Conservation (phyloP, 2,888 invertebrate genomes). For the Chrysodeixis includens region DNA sequence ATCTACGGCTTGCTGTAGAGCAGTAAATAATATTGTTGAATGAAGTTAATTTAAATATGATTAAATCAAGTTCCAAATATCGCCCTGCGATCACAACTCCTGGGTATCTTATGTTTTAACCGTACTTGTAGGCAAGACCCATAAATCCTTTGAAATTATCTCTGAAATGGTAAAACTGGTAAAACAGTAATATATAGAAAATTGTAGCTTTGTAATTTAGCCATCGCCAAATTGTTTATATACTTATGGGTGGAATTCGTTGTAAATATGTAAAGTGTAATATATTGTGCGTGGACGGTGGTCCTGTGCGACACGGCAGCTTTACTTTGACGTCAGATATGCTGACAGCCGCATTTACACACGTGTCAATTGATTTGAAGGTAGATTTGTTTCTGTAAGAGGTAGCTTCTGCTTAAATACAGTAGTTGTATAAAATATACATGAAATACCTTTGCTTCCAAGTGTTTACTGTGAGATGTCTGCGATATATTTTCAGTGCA, state of each 20-base stretch:
- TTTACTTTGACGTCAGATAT: slow-evolving; percentile 11
- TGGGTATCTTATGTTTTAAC: neutral
- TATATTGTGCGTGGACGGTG: slow-evolving; percentile 33
- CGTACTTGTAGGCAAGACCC: neutral
- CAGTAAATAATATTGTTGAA: slow-evolving; percentile 28
- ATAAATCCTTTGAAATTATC: slow-evolving; percentile 10
- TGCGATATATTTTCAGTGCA: neutral
- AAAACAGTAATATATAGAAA: slow-evolving; percentile 21
- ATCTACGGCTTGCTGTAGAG: slow-evolving; percentile 26
- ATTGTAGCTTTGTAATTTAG: slow-evolving; percentile 27
- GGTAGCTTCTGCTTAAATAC: neutral
- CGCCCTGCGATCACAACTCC: slow-evolving; percentile 5
- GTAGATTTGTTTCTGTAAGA: slow-evolving; percentile 2
- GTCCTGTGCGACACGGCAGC: slow-evolving; percentile 14
- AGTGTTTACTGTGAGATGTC: neutral
- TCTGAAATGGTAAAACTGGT: slow-evolving; percentile 24
- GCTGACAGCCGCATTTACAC: slow-evolving; percentile 12
- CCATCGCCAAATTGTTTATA: slow-evolving; percentile 37
- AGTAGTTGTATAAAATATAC: neutral
- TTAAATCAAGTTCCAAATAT: slow-evolving; percentile 14
- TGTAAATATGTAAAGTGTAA: slow-evolving; percentile 63
- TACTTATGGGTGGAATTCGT: slow-evolving; percentile 54
- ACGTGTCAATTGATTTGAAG: slow-evolving; percentile 9
- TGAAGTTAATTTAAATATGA: slow-evolving; percentile 22
- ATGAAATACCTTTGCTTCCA: no score